phyloP scores from a whole-genome alignment of 2,888 invertebrate genomes.

The Phortica magna region DNA sequence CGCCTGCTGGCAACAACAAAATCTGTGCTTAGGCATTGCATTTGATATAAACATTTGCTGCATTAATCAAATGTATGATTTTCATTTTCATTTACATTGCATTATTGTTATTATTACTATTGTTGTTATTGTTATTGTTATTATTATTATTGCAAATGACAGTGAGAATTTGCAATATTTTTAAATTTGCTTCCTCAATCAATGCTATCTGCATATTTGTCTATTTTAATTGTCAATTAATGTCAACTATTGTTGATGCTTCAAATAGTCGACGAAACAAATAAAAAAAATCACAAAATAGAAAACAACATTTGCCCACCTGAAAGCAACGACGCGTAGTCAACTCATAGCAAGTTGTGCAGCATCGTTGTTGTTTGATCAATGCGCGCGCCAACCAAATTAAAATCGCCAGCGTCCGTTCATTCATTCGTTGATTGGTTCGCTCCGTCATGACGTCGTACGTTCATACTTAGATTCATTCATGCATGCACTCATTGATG shows the following conservation, averaged over 20 bases:
- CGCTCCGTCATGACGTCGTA: not conserved
- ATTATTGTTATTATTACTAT: no score
- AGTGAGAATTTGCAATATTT: no score
- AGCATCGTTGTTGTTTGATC: not conserved
- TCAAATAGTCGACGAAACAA: not conserved
- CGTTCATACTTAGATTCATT: slow-evolving; percentile 3
- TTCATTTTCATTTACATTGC: not conserved
- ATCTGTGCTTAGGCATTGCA: no score
- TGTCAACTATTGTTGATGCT: not conserved
- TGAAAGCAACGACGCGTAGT: not conserved
- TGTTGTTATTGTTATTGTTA: no score
- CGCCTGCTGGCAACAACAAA: not conserved
- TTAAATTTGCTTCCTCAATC: slow-evolving; percentile 4
- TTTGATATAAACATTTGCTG: not conserved
- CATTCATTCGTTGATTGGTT: slow-evolving; percentile 34
- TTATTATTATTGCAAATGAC: no score
- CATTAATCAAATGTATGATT: not conserved
- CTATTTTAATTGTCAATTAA: slow-evolving; percentile 11
- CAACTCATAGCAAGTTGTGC: not conserved
- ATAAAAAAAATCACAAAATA: not conserved
- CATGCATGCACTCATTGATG: slow-evolving; percentile 40
- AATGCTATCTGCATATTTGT: not conserved
- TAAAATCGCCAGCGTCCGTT: slow-evolving; percentile 24
- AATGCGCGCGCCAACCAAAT: not conserved
- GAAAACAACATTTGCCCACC: not conserved